phyloP scores from a whole-genome alignment of 2,113 vertebrate species.

The Heptranchias perlo region DNA sequence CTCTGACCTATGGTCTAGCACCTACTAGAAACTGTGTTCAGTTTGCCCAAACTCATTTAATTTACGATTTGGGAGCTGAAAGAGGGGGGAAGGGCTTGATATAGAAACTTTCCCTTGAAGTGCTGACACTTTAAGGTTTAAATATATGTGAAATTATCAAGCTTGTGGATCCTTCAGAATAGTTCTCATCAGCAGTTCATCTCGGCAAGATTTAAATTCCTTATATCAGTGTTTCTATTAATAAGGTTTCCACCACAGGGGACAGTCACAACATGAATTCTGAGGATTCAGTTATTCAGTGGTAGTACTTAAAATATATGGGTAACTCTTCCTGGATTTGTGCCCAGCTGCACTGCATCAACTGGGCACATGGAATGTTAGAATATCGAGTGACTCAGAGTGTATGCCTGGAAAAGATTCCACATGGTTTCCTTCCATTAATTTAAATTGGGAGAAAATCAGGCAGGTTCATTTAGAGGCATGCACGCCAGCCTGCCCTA shows the following conservation, averaged over 20 bases:
- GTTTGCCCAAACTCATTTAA: not conserved
- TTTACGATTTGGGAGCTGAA: not conserved
- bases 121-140: too few relatives aligned
- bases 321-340: not conserved
- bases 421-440: not conserved
- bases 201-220: too few relatives aligned
- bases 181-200: too few relatives aligned
- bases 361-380: not conserved
- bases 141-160: too few relatives aligned
- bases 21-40: not conserved
- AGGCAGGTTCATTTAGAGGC: not conserved
- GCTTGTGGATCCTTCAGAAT: too few relatives aligned
- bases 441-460: not conserved
- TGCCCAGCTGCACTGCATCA: not conserved
- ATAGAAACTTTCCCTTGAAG: too few relatives aligned
- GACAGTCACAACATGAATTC: not conserved
- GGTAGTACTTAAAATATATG: not conserved
- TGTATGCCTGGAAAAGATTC: not conserved
- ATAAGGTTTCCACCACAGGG: not conserved
- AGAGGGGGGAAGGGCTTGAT: too few relatives aligned
- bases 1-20: not conserved
- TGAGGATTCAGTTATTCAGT: not conserved
- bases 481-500: not conserved
- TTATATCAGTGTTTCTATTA: not conserved
- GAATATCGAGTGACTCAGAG: too few relatives aligned